Percentiles rank a stretch among this genome's conserved stretches.
These are phyloP conservation scores for Tipula vernalis DNA, from an alignment of 2,888 invertebrate genomes.

Conservation along the genomic window DNA sequence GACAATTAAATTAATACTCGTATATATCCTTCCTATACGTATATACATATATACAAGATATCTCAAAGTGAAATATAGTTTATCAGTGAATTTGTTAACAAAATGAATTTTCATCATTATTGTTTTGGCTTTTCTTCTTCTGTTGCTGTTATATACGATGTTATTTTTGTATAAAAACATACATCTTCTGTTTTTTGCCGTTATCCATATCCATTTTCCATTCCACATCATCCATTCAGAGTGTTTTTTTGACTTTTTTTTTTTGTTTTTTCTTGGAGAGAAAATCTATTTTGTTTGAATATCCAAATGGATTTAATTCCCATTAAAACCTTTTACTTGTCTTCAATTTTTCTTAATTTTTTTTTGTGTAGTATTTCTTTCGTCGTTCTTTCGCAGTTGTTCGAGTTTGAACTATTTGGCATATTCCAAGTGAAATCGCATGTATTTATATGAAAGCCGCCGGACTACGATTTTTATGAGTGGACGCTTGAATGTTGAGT, in stretches of 20 bases:
- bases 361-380: not conserved
- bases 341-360: not conserved
- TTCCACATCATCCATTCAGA: not conserved
- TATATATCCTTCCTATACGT: not conserved
- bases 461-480: no score
- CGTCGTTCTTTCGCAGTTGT: not conserved
- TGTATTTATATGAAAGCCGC: no score
- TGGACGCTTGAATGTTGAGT: no score
- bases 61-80: conserved; percentile 4
- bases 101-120: conserved; percentile 4
- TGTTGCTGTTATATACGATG: not conserved
- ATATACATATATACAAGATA: not conserved
- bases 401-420: not conserved
- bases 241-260: not conserved
- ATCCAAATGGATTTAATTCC: not conserved
- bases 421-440: not conserved
- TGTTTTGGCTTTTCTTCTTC: not conserved
- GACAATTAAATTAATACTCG: not conserved
- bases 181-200: not conserved
- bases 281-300: not conserved
- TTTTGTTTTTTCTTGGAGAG: not conserved
- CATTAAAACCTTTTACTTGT: not conserved
- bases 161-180: not conserved
- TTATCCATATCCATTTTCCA: not conserved
- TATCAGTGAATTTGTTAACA: conserved; percentile 4